Base-by-base conservation (phyloP, 2,113 vertebrate species). In the Natator depressus region DNA sequence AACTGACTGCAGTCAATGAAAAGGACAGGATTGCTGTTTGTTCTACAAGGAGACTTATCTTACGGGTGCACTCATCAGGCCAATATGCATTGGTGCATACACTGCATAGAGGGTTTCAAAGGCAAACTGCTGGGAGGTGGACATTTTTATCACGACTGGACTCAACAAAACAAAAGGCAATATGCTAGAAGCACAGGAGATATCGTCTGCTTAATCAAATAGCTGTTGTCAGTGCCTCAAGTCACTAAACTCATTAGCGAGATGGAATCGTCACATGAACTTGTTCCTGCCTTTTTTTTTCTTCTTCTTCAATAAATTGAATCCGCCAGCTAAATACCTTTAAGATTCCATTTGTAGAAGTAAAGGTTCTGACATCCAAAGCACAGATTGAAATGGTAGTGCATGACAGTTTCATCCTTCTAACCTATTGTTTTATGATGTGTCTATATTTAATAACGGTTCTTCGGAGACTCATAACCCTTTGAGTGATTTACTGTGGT, bases 401-500 rank as follows among this genome's bases (percentile, higher is more conserved):
- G 82, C 46, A n/a, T 84, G 89, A 93, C 27, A 87, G 80, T 84
- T 53, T 65, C 84, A 88, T 96, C 55, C 83, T 96, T 93, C 82
- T 84, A 94, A 92, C 83, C 8, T 82, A 54, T 91, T 96, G 62
- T 91, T 98, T 96, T 96, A 91, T 93, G 89, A 93, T 87, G 31
- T 96, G 72, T 38, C 85, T 95, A 2, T 95, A 93, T 94, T 97
- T 96, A 96, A 95, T 96, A 96, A 95, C 65, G 92, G 82, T 86
- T 96, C 95, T 96, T 97, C 69, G 42, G 94, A 97, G 87, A 80
- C 93, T 94, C 91, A 80, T 96, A 97, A 97, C 22, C 86, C 57
- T 96, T 97, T 88, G 46, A 94, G 76, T 97, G 95, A 98, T 97
- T 97, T 96, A 96, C 93, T 91, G 84, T 81, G 79, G 91, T 95